Evolutionary conservation across 2,113 vertebrate genomes (phyloP), one percentile per base, ranked within the genome.

Genomic region (Zosterops borbonicus): DNA sequence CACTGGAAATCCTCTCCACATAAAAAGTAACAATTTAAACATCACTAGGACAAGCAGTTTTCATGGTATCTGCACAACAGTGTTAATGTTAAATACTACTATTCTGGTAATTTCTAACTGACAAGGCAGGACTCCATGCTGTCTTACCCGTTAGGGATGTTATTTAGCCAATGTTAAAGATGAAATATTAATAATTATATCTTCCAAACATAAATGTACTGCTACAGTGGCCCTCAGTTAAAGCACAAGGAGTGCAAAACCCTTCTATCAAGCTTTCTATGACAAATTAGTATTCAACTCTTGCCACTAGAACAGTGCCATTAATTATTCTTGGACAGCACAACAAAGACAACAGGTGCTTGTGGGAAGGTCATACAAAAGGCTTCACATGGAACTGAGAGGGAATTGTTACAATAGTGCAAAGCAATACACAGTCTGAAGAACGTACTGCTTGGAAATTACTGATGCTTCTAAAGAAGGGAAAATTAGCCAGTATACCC

Each of bases 291-390:
- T 94, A 98, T 97, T 97, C 97, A 83, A 62, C 47, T 41, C 82
- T 90, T 83, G 88, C 88, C 94, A 96, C 93, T 93, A 93, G 60
- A 68, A 88, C 33, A 93, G 83, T 91, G 59, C 89, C 87, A 96
- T 96, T 97, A 98, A 98, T 97, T 98, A 97, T 90, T 77, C 92
- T 91, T 64, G 94, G 89, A 85, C 94, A 96, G 69, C 90, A 96
- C 87, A 93, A 93, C 89, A 97, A 89, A 96, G 91, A 94, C 92
- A 97, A 97, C 96, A 97, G 96, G 95, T 94, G 87, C 88, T 89
- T 76, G 37, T 35, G 33, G 58, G 77, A 95, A 96, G 92, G 95
- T 87, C 77, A 77, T 2, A 70, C 29, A 88, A 86, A 96, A 58
- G 44, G n/a, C 89, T 96, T 91, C 68, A 81, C 58, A 56, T 49